A percentile compares a stretch with the other conserved stretches of the same genome.
These are phyloP conservation scores for Alectoris magna DNA, from an alignment of 2,797 vertebrate species.

Conservation along the genomic window DNA sequence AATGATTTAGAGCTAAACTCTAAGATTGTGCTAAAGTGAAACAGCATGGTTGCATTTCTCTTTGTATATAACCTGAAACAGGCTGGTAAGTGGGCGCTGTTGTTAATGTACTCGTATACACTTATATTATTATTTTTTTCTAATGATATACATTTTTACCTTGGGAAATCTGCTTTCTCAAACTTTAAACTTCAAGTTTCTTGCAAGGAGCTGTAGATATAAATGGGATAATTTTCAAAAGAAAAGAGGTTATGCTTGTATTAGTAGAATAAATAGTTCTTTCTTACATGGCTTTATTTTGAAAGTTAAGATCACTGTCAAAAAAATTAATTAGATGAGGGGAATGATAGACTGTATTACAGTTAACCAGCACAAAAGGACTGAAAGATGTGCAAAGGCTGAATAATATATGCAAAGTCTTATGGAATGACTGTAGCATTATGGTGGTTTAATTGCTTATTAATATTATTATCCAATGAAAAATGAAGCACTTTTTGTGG, in stretches of 20 bases:
- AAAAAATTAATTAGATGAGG: not conserved
- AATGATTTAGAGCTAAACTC: slow-evolving; percentile 71
- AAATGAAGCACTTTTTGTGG: slow-evolving; percentile 52
- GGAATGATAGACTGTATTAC: not conserved
- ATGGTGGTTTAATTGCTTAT: slow-evolving; percentile 61
- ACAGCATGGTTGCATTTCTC: slow-evolving; percentile 28
- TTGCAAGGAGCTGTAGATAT: not conserved
- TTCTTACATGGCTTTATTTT: slow-evolving; percentile 20
- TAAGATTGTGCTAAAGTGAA: slow-evolving; percentile 40
- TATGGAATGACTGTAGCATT: slow-evolving; percentile 46
- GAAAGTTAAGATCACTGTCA: not conserved
- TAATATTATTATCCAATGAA: slow-evolving; percentile 63
- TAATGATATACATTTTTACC: not conserved
- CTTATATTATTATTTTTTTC: not conserved
- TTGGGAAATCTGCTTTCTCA: slow-evolving; percentile 1
- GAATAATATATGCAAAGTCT: slow-evolving; percentile 31
- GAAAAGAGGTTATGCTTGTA: not conserved
- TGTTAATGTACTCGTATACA: not conserved
- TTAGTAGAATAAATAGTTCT: not conserved
- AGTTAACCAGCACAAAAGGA: not conserved
- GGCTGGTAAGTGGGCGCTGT: not conserved
- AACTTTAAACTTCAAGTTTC: slow-evolving; percentile 2
- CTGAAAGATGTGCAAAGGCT: not conserved
- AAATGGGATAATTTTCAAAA: not conserved
- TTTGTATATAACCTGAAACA: slow-evolving; percentile 1